Conservation (phyloP, 2,888 invertebrate species). For the Anodontia alba region DNA sequence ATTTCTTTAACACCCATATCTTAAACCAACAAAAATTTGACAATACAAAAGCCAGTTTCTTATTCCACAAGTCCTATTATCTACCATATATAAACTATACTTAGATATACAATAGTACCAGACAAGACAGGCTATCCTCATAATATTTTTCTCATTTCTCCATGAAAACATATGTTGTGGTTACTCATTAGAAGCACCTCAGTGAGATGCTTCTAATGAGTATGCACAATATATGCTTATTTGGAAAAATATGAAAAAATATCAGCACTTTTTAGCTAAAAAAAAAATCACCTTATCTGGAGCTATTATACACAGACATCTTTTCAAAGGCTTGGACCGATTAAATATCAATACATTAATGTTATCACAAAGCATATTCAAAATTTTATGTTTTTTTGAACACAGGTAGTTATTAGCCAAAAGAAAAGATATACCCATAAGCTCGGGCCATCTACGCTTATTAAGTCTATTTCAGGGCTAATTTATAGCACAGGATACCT, state of each 20-base stretch:
- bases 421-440: not conserved
- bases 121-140: too few relatives aligned
- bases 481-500: too few relatives aligned
- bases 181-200: too few relatives aligned
- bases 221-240: too few relatives aligned
- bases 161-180: too few relatives aligned
- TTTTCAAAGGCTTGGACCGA: not conserved
- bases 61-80: not conserved
- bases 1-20: not conserved
- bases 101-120: too few relatives aligned
- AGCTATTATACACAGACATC: too few relatives aligned
- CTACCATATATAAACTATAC: not conserved
- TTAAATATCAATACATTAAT: slow-evolving; percentile 11
- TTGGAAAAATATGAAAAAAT: too few relatives aligned
- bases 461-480: not conserved
- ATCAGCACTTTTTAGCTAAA: too few relatives aligned
- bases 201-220: too few relatives aligned
- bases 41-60: not conserved
- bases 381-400: slow-evolving; percentile 4
- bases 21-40: not conserved
- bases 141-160: too few relatives aligned
- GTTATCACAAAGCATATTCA: slow-evolving; percentile 3
- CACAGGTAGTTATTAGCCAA: not conserved
- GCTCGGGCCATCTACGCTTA: not conserved
- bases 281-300: too few relatives aligned